Conservation (phyloP, 2,888 invertebrate species). For the Thysanoteuthis rhombus region DNA sequence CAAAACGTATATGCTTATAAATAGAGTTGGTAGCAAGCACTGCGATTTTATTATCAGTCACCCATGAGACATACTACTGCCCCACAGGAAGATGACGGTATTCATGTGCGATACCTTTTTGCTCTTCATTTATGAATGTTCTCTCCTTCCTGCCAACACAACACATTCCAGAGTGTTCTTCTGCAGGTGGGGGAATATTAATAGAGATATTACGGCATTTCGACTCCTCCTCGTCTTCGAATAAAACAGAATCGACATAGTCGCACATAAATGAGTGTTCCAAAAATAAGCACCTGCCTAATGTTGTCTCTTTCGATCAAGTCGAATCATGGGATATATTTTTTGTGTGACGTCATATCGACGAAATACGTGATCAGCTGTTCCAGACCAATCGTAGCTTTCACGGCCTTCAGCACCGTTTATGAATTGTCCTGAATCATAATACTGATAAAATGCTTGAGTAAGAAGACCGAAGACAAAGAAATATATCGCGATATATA, state of each 20-base stretch:
- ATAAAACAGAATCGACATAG: background rate
- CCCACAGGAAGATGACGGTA: background rate
- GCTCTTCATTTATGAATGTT: background rate
- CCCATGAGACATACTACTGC: background rate
- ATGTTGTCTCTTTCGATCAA: too few species aligned
- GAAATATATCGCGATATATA: too few species aligned
- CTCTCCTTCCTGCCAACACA: background rate
- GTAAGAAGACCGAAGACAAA: too few species aligned
- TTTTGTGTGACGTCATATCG: too few species aligned
- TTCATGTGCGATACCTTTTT: background rate
- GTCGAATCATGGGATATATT: too few species aligned
- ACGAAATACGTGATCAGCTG: too few species aligned
- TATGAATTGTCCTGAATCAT: too few species aligned
- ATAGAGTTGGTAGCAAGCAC: too few species aligned
- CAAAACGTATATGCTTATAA: too few species aligned
- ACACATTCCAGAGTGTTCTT: background rate
- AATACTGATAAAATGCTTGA: too few species aligned
- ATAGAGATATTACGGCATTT: background rate
- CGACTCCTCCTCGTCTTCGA: background rate
- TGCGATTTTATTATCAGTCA: background rate
- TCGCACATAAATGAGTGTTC: background rate
- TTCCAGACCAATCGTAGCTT: too few species aligned
- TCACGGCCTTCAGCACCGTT: too few species aligned
- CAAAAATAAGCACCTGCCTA: background rate
- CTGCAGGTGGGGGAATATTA: background rate